phyloP scores from a whole-genome alignment of 30 jellyfish, hydroid and myxozoan species.

The Hydra vulgaris region DNA sequence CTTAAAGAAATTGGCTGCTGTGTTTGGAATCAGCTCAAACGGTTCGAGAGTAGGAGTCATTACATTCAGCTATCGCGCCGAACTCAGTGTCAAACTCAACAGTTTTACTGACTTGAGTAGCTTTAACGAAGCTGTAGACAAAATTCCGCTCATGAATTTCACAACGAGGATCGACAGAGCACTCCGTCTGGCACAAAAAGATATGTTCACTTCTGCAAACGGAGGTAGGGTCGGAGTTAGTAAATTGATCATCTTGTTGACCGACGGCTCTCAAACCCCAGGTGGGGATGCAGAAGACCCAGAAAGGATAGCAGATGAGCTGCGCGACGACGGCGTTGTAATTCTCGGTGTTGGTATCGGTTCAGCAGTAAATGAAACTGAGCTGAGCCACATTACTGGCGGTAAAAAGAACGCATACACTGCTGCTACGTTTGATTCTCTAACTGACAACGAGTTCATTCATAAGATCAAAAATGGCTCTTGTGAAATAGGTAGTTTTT shows the following conservation, averaged over 20 bases:
- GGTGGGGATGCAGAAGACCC: constrained; percentile 71
- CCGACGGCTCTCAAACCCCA: constrained; percentile 82
- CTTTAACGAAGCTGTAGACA: constrained; percentile 74
- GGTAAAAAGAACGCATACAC: constrained; percentile 26
- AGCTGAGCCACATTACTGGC: constrained; percentile 60
- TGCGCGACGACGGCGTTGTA: constrained; percentile 39
- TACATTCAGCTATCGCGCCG: constrained; percentile 75
- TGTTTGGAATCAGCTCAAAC: constrained; percentile 46
- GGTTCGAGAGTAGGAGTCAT: constrained; percentile 78
- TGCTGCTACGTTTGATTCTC: constrained; percentile 45
- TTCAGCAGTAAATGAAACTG: constrained; percentile 37
- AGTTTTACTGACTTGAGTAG: constrained; percentile 31
- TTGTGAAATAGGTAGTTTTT: no score
- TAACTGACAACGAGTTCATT: constrained; percentile 19
- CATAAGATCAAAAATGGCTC: no score
- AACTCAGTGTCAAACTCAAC: constrained; percentile 53
- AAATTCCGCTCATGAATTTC: constrained; percentile 59
- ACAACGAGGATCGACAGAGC: constrained; percentile 89
- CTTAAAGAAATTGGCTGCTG: constrained; percentile 42
- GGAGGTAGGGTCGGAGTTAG: constrained; percentile 75
- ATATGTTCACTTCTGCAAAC: constrained; percentile 26
- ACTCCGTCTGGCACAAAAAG: constrained; percentile 46
- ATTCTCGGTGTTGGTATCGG: constrained; percentile 76
- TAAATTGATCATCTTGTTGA: constrained; percentile 44
- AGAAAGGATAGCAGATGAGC: constrained; percentile 38